Conservation (phyloP, 2,888 invertebrate species). For the Pharmacophagus antenor region DNA sequence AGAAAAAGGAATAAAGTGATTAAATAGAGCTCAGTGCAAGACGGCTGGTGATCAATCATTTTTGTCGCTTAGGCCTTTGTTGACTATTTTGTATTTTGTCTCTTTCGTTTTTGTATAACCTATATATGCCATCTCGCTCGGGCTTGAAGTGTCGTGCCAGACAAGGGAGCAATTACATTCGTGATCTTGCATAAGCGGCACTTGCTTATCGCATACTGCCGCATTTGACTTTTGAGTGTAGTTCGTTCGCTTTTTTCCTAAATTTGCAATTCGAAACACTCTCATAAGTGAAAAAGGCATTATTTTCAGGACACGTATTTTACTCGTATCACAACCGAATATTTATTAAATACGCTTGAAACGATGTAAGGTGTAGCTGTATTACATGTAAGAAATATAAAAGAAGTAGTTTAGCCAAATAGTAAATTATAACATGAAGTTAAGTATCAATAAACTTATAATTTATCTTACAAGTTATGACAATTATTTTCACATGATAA, state of each 20-base stretch:
- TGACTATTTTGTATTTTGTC: conserved; percentile 56
- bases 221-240: conserved; percentile 77
- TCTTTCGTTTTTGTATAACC: conserved; percentile 49
- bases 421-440: not conserved
- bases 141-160: conserved; percentile 78
- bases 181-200: conserved; percentile 82
- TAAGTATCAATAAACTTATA: not conserved
- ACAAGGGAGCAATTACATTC: conserved; percentile 82
- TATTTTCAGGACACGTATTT: conserved; percentile 44
- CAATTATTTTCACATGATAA: too few relatives aligned
- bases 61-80: conserved; percentile 77
- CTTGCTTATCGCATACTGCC: conserved; percentile 78
- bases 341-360: too few relatives aligned
- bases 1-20: conserved; percentile 82
- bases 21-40: conserved; percentile 81
- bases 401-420: not conserved
- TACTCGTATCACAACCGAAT: conserved; percentile 33
- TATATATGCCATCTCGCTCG: conserved; percentile 60
- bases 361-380: too few relatives aligned
- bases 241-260: conserved; percentile 71
- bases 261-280: conserved; percentile 78
- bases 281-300: conserved; percentile 58
- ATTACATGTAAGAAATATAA: not conserved
- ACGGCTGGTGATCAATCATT: conserved; percentile 81
- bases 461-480: not conserved